Conservation (phyloP, 2,888 invertebrate species). For the Erebia epiphron region DNA sequence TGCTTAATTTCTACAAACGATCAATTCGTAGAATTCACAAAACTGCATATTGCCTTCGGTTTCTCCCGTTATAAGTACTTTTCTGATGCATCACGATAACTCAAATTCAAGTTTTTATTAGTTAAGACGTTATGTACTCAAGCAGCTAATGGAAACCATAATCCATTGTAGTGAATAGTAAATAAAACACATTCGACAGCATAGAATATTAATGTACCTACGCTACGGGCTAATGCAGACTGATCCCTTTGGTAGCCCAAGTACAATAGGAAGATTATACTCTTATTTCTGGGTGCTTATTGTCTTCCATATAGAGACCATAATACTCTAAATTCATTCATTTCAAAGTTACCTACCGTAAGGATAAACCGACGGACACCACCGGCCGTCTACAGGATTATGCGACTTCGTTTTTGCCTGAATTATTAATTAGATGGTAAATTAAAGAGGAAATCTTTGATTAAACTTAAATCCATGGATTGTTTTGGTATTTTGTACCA, state of each 20-base stretch:
- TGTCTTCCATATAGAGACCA: slow-evolving; percentile 19
- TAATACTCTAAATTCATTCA: slow-evolving; percentile 24
- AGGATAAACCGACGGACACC: slow-evolving; percentile 47
- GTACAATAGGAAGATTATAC: slow-evolving; percentile 28
- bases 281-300: slow-evolving; percentile 26
- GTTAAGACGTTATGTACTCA: not conserved
- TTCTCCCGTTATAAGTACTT: no score
- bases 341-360: slow-evolving; percentile 31
- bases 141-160: slow-evolving; percentile 13
- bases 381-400: slow-evolving; percentile 66
- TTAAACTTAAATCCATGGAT: slow-evolving; percentile 35
- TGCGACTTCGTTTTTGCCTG: slow-evolving; percentile 64
- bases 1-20: no score
- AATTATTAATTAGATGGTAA: slow-evolving; percentile 59
- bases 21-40: not conserved
- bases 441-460: slow-evolving; percentile 40
- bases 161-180: slow-evolving; percentile 40
- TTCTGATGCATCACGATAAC: not conserved
- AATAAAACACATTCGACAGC: slow-evolving; percentile 72
- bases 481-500: not conserved
- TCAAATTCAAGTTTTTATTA: not conserved
- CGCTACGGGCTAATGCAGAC: slow-evolving; percentile 59
- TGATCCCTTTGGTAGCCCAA: slow-evolving; percentile 54
- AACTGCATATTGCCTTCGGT: not conserved
- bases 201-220: slow-evolving; percentile 75